phyloP scores from a whole-genome alignment of 2,888 invertebrate genomes.

The Prosopocoilus inquinatus region DNA sequence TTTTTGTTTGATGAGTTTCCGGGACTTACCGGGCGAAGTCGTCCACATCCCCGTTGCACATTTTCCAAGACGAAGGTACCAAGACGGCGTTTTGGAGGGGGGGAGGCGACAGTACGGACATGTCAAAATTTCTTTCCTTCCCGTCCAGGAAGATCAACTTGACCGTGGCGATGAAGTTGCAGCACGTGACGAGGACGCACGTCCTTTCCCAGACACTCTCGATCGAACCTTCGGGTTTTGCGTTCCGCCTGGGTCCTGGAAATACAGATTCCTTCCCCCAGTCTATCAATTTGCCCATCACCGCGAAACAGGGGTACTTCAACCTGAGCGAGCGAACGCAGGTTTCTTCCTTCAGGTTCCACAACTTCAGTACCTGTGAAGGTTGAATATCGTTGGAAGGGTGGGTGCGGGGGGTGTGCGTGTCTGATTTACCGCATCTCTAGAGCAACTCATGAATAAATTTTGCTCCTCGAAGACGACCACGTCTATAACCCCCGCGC shows the following conservation, averaged over 20 bases:
- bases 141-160: conserved; percentile 38
- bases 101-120: conserved; percentile 42
- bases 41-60: conserved; percentile 19
- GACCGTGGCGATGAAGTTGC: conserved; percentile 55
- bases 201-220: conserved; percentile 43
- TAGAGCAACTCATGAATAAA: conserved; percentile 55
- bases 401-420: no score
- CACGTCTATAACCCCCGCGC: conserved; percentile 54
- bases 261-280: conserved; percentile 58
- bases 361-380: conserved; percentile 57
- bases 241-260: conserved; percentile 52
- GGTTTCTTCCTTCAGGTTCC: conserved; percentile 59
- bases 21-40: not conserved
- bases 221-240: not conserved
- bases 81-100: conserved; percentile 48
- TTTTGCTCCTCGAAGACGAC: conserved; percentile 53
- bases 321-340: conserved; percentile 58
- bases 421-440: conserved; percentile 55
- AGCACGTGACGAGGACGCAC: conserved; percentile 56
- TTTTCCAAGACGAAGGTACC: conserved; percentile 46
- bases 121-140: conserved; percentile 31
- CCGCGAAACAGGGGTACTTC: conserved; percentile 57
- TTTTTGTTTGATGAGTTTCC: no score
- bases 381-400: conserved; percentile 3
- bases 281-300: conserved; percentile 58